phyloP scores from a whole-genome alignment of 92 coral and sea anemone genomes.

The Palythoa grandiflora region DNA sequence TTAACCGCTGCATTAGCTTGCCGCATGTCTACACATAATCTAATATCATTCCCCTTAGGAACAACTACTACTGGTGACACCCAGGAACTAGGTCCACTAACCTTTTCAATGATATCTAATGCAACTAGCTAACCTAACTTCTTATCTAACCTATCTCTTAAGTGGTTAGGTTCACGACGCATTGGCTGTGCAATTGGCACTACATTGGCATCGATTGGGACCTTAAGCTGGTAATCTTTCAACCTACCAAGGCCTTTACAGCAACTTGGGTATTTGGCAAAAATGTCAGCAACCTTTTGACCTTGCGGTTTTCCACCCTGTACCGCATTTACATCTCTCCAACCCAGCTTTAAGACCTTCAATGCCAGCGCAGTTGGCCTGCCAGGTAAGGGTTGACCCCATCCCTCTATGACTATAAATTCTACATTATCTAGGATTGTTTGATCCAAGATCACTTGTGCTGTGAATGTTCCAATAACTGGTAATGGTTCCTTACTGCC shows the following conservation, averaged over 20 bases:
- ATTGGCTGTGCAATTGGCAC: conserved; percentile 21
- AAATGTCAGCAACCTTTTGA: no score
- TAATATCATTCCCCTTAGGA: conserved; percentile 14
- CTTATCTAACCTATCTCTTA: background rate
- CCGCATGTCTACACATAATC: conserved; percentile 24
- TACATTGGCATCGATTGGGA: conserved; percentile 29
- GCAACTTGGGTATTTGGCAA: conserved; percentile 28
- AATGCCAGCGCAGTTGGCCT: background rate
- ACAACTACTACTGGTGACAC: conserved; percentile 15
- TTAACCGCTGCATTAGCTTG: conserved; percentile 6
- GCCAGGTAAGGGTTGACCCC: background rate
- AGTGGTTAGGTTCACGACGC: conserved; percentile 26
- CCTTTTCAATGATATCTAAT: conserved; percentile 21
- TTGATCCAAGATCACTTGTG: background rate
- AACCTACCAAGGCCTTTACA: conserved; percentile 41
- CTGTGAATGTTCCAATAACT: background rate
- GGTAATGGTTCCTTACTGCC: background rate
- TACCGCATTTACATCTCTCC: no score
- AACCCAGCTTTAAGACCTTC: background rate
- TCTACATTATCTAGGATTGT: background rate
- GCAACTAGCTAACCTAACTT: conserved; percentile 11
- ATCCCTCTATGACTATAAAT: background rate
- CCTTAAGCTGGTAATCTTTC: conserved; percentile 1
- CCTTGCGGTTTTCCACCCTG: no score
- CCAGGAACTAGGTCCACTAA: conserved; percentile 24